Evolutionary conservation across 92 coral and sea anemone genomes (phyloP), one percentile per base, ranked within the genome.

Genomic region (Pocillopora meandrina): DNA sequence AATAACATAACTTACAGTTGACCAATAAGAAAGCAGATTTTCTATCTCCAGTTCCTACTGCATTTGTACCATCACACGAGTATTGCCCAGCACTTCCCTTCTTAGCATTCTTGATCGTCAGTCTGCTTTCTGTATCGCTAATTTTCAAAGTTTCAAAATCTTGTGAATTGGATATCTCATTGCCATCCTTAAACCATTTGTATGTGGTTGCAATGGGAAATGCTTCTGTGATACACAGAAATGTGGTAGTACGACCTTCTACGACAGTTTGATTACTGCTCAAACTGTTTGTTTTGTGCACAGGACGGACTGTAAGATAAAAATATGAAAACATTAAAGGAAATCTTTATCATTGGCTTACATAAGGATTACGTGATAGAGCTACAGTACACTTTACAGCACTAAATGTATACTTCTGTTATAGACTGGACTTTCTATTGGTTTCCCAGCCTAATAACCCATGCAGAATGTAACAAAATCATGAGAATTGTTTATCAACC

Each of bases 31-130:
- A 87, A 58, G 88, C 84, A 63, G 79, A 80, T 12, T 56, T 65
- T 64, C 75, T 82, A 12, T 82, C 61, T 63, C 98, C 98, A 72
- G 75, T 65, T 9, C 98, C 98, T 18, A 84, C 35, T 1, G 1
- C 18, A 85, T 92, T 94, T 14, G 12, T 59, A 1, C 92, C 95
- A 16, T 91, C 91, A 80, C 98, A 94, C 49, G 91, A 81, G 34
- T 92, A 90, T 68, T 73, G 83, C 4, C 88, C 92, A 63, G 90
- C 77, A 35, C 89, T 91, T 20, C 36, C 17, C 77, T 86, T 86
- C 36, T 56, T 49, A 18, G 85, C 63, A 6, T 59, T n/a, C 14
- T 10, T 77, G 26, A 92, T 74, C 19, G 19, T 68, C 83, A 94
- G 79, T 47, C 20, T 77, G 66, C 86, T 86, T n/a, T 10, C 9